Base-by-base conservation (phyloP, 2,888 invertebrate species). In the Lomographa bimaculata region DNA sequence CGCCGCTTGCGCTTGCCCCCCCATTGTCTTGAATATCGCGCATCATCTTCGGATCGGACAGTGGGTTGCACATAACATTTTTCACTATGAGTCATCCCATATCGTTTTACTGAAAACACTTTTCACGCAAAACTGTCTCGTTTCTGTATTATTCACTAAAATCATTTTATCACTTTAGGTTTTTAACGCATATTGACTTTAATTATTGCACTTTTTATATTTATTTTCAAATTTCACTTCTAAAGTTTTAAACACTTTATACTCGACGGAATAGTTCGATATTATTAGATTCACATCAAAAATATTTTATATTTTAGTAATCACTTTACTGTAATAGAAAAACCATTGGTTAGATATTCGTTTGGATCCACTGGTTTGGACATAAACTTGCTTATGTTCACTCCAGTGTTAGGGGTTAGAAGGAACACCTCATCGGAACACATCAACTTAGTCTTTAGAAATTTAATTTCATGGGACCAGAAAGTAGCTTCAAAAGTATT, bases 71-170 rank as follows among this genome's bases (percentile, higher is more conserved):
- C 70, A 71, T 71, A 76, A 80, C 85, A 87, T 87, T 81, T 79
- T 79, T 77, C 87, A 86, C 85, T 83, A 82, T 82, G 78, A 87
- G 79, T 87, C 89, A 89, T 89, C 86, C 87, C 89, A 89, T 87
- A 89, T 84, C 85, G 79, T 85, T 87, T 82, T 86, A 63, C 67
- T 71, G 60, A 66, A 77, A 51, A 77, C 85, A 84, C 75, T 79
- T 79, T 71, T 60, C 52, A 72, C 77, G 73, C 60, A 58, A 82
- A 82, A 78, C 57, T 60, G 71, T 81, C 59, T 67, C 54, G 57
- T 66, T 52, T 55, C 63, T 60, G 63, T 53, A 54, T 70, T 72
- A 57, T 54, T 74, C 59, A 64, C 63, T 62, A 74, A 64, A 65
- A 55, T 71, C 86, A 87, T 87, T 81, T 64, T 85, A 71, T 61